Evolutionary conservation across 2,888 invertebrate genomes (phyloP), one percentile per base, ranked within the genome.

Genomic region (Diloba caeruleocephala): DNA sequence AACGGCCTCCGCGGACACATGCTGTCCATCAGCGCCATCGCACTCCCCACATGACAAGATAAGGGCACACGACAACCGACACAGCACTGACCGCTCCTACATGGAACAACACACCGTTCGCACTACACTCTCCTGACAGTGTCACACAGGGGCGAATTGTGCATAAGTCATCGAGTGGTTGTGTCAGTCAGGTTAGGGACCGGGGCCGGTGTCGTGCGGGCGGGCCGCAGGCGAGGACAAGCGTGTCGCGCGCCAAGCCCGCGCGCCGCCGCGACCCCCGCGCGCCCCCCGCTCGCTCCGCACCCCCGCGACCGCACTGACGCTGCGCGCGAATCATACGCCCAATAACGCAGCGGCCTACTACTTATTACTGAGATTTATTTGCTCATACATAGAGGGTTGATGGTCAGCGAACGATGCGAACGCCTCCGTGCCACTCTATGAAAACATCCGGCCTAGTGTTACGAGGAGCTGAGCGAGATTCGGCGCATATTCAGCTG

Each of bases 251-350:
- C 76, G 78, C 67, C 72, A 68, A 71, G 63, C 67, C 78, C 70
- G 72, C 71, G 6, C 73, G 74, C 58, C 74, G 74, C 57, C 76
- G 74, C 79, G 73, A 74, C 74, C 77, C 82, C 66, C 66, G 52
- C 75, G 70, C 71, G 55, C 37, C 70, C 73, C 43, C 72, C 62
- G 71, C 73, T 75, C 66, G 74, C 55, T 69, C 69, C 76, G 37
- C 48, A 59, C 42, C 76, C 80, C 76, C 81, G 71, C 81, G 80
- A 84, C 89, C 92, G 91, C 92, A 91, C 84, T 92, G 90, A 89
- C 92, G 92, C 90, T 92, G 90, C 91, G 90, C 90, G 86, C 87
- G 85, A 87, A 91, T 90, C 89, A 91, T 89, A 90, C 91, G 90
- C 91, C 92, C 91, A 90, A 92, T 90, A 90, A 91, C 89, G 88